Evolutionary conservation across 2,888 invertebrate species (phyloP), one percentile per base, ranked within the genome.

Genomic region (Epirrita christyi): DNA sequence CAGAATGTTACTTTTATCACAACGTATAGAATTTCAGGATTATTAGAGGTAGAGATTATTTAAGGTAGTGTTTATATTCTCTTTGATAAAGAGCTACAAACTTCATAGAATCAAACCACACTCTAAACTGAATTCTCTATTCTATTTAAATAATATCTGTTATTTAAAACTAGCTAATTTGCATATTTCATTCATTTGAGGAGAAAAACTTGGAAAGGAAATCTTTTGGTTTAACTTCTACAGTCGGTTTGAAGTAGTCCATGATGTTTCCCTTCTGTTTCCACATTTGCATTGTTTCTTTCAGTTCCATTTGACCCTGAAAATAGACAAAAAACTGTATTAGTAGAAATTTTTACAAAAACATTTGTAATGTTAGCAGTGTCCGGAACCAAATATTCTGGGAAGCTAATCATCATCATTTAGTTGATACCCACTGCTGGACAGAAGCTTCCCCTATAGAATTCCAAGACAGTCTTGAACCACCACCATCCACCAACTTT

Each of bases 291-390:
- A 95, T 95, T 0, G 95, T 93, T 92, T 99, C 98, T 78, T 96
- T 95, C 15, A 99, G 92, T 76, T 98, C 98, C 97, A 98, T 97
- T 94, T 98, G 98, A 46, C 98, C 98, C 97, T 98, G 79, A 62
- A 93, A 83, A 59, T 27, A 38, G 29, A 51, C 50, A 10, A 37
- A 34, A 46, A 51, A 28, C n/a, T 43, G n/a, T 40, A 44, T 50
- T 27, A 36, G 13, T 15, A 21, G 21, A 9, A 11, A 48, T 21
- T 2, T 4, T 15, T 40, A 15, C 13, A 29, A 34, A n/a, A n/a
- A n/a, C n/a, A n/a, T n/a, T n/a, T n/a, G n/a, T n/a, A n/a, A n/a
- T 21, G 21, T 21, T 21, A 21, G 21, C 21, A 21, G 4, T 21
- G 2, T 21, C 21, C 21, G 21, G 21, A 4, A 21, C 21, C 21